These are phyloP conservation scores for Psilopogon haemacephalus DNA, from an alignment of 2,113 vertebrate species.

Conservation along the genomic window DNA sequence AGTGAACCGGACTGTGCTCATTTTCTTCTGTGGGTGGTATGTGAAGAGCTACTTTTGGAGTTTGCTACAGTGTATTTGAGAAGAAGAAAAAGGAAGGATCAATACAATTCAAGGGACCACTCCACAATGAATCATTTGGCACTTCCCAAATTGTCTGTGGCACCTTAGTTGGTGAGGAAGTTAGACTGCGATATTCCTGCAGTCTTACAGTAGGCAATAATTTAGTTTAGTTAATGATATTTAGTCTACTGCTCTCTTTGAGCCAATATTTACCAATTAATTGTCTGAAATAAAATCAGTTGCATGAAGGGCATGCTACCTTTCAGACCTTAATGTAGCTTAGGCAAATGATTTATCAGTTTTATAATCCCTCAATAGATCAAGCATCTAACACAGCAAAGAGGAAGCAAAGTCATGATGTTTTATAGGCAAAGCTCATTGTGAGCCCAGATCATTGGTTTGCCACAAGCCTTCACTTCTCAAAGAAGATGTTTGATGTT, in stretches of 20 bases:
- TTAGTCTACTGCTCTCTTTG: neutral
- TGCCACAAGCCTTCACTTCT: neutral
- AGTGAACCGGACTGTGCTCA: neutral
- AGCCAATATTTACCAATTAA: neutral
- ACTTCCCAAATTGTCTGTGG: neutral
- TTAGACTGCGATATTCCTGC: neutral
- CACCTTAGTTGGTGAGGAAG: rapidly evolving
- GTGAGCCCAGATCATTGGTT: neutral
- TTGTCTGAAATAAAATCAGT: neutral
- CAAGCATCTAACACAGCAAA: neutral
- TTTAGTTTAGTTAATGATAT: neutral
- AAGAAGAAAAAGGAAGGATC: neutral
- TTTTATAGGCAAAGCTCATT: neutral
- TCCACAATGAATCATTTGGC: neutral
- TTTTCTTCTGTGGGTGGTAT: neutral
- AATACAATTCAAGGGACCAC: neutral
- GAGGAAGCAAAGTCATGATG: neutral
- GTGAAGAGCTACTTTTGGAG: neutral
- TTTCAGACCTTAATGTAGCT: neutral
- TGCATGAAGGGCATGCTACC: neutral
- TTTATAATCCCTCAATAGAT: neutral
- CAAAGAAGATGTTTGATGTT: neutral
- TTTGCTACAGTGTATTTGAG: neutral
- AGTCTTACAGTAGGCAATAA: neutral
- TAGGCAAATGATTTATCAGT: neutral